phyloP scores from a whole-genome alignment of 2,113 vertebrate genomes.

The Brachyhypopomus gauderio region DNA sequence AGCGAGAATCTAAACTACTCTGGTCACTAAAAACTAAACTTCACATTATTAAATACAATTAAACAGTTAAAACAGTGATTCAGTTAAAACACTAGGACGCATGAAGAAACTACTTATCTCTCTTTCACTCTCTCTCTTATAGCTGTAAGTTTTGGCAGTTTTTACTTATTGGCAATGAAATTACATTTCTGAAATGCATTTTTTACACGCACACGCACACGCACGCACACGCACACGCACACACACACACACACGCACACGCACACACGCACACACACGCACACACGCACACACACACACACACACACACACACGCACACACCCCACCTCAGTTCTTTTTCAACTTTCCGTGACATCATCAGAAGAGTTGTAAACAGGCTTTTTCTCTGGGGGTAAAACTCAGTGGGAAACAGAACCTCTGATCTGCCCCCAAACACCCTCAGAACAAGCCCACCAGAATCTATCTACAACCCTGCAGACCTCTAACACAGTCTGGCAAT shows the following conservation, averaged over 20 bases:
- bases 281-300: background rate
- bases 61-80: too few relatives aligned
- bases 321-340: conserved; percentile 33
- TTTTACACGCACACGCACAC: background rate
- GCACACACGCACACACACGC: conserved; percentile 10
- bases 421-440: background rate
- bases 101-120: too few relatives aligned
- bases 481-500: background rate
- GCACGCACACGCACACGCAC: background rate
- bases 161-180: background rate
- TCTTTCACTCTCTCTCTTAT: too few relatives aligned
- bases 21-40: too few relatives aligned
- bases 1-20: too few relatives aligned
- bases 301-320: background rate
- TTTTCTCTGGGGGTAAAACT: conserved; percentile 62
- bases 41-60: too few relatives aligned
- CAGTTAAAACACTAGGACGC: too few relatives aligned
- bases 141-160: background rate
- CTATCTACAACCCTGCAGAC: background rate
- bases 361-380: conserved; percentile 68
- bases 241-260: background rate
- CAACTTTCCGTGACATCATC: conserved; percentile 76
- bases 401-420: conserved; percentile 56
- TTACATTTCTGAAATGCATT: background rate
- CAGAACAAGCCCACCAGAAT: background rate